These are phyloP conservation scores for Aricia artaxerxes DNA, from an alignment of 2,888 invertebrate species.

Conservation along the genomic window DNA sequence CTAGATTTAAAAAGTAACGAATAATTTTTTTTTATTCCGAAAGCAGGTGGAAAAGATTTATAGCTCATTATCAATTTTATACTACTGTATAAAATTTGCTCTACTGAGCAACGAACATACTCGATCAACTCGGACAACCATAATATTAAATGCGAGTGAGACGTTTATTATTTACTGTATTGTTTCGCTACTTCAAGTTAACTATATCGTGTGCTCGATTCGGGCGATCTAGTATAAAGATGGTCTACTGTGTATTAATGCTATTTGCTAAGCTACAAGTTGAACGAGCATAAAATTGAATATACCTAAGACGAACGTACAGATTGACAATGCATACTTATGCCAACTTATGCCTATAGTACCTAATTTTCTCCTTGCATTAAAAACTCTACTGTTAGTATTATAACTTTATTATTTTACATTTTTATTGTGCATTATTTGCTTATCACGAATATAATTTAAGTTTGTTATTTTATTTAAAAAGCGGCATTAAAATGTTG, in stretches of 20 bases:
- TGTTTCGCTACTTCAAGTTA: neutral
- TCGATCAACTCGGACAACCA: neutral
- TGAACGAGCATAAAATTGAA: neutral
- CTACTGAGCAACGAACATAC: neutral
- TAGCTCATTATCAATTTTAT: neutral
- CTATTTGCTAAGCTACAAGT: neutral
- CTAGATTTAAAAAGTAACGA: constrained; percentile 29
- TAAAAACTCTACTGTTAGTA: neutral
- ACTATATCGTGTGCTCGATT: neutral
- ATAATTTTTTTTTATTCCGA: constrained; percentile 44
- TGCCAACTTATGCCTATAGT: neutral
- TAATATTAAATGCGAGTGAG: neutral
- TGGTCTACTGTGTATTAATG: neutral
- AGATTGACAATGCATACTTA: neutral
- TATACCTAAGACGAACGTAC: neutral
- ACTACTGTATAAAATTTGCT: too few relatives aligned
- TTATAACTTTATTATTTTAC: neutral
- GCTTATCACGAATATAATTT: neutral
- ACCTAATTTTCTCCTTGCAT: neutral
- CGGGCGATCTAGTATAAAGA: neutral
- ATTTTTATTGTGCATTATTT: neutral
- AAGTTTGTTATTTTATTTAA: neutral
- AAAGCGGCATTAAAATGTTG: constrained; percentile 7
- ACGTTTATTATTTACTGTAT: neutral
- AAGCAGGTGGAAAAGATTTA: constrained; percentile 57